Conservation (phyloP, 2,113 vertebrate genomes). For the Nestor notabilis region DNA sequence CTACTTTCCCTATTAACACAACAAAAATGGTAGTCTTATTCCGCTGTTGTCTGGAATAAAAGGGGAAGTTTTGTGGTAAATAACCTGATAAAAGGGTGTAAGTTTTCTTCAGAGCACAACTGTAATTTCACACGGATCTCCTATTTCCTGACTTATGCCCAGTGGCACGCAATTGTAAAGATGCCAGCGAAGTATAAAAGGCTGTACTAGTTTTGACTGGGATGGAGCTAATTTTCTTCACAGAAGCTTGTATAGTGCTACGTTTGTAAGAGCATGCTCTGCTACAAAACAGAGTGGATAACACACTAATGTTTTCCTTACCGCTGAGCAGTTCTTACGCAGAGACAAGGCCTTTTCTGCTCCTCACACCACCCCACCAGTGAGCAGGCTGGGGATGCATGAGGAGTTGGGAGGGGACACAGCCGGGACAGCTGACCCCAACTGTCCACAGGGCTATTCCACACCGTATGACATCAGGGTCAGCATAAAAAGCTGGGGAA, state of each 20-base stretch:
- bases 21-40: not conserved
- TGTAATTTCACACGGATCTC: not conserved
- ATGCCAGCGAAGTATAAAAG: not conserved
- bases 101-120: not conserved
- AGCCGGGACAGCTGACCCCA: not conserved
- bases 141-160: not conserved
- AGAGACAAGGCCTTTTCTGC: not conserved
- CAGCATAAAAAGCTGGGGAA: not conserved
- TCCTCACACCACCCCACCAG: not conserved
- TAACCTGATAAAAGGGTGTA: not conserved
- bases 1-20: not conserved
- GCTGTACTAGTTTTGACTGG: not conserved
- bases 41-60: not conserved
- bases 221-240: not conserved
- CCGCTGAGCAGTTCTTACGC: not conserved
- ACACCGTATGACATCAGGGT: not conserved
- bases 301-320: not conserved
- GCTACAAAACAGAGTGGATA: not conserved
- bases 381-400: rapidly evolving
- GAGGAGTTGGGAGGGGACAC: not conserved
- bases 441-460: not conserved
- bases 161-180: not conserved
- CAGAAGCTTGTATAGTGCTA: not conserved
- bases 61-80: not conserved
- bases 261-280: not conserved